Base-by-base conservation (phyloP, 2,113 vertebrate species). In the Rhizomys pruinosus region DNA sequence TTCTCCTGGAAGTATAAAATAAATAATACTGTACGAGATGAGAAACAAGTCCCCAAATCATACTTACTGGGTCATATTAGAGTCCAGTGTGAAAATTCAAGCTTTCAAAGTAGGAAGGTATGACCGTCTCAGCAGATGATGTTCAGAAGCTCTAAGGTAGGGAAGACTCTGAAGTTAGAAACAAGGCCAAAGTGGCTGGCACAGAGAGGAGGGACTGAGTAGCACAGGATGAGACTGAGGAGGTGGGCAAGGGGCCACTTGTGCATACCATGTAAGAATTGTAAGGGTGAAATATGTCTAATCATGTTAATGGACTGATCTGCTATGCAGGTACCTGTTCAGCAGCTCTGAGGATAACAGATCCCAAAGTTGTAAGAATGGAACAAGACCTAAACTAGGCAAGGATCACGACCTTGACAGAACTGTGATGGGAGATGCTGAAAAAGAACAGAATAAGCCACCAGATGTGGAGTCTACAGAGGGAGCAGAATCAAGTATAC, bases 1-100 rank as follows among this genome's bases (percentile, higher is more conserved):
- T 68, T 91, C 66, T 90, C 66, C 87, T 90, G 64, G 20, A 86
- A 92, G 27, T 80, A 72, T 59, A 87, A 93, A 95, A 89, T 92
- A 94, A 95, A 72, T 69, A 89, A 68, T 39, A 66, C 23, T 87
- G 22, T 42, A 88, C 74, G 32, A 87, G 73, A 89, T 94, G 13
- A 92, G 47, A 95, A 95, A 91, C 63, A 39, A 87, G 80, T 73
- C 22, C 55, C 72, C n/a, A 95, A 80, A 85, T 84, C 42, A 44
- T n/a, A 84, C 19, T 93, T 64, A 74, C 29, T n/a, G 64, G 64
- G 74, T 92, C 95, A 82, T 34, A 52, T 19, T 68, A 85, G 57
- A 57, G 17, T 91, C 11, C 64, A 81, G 37, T 66, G 47, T 66
- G 29, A 90, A 34, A 66, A 92, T 66, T 72, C 42, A 42, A 82